Evolutionary conservation across 2,888 invertebrate species (phyloP).

Genomic region (Taphrorychus bicolor): DNA sequence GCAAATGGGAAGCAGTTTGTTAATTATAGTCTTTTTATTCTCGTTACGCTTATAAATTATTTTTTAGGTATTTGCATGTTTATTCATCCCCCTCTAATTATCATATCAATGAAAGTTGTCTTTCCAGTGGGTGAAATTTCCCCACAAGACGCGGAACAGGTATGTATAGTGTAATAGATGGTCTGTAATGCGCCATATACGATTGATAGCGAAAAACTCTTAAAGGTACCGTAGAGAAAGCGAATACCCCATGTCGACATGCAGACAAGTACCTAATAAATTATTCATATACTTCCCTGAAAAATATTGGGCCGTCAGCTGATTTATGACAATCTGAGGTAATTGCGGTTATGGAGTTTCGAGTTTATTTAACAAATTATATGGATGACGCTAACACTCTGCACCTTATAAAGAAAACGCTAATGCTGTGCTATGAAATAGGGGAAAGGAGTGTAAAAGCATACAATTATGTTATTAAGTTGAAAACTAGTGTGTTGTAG

Average conservation of each 20-base stretch:
- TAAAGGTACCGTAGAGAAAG: neutral
- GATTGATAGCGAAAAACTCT: conserved; percentile 6
- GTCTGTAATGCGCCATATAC: neutral
- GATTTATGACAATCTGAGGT: conserved; percentile 45
- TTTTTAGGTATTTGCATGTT: neutral
- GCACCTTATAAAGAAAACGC: conserved; percentile 16
- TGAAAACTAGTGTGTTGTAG: too few species aligned
- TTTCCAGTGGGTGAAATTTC: too few species aligned
- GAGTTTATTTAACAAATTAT: conserved; percentile 44
- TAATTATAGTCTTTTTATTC: conserved; percentile 18
- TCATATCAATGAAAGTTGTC: too few species aligned
- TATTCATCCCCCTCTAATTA: too few species aligned
- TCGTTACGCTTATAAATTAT: too few species aligned
- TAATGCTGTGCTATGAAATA: neutral
- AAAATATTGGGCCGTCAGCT: conserved; percentile 18
- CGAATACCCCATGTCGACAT: conserved; percentile 34
- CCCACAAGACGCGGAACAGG: too few species aligned
- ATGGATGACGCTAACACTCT: conserved; percentile 20
- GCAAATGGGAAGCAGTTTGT: conserved; percentile 14
- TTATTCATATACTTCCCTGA: conserved; percentile 39
- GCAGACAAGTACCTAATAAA: conserved; percentile 41
- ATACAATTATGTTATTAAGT: too few species aligned
- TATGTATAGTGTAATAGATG: neutral
- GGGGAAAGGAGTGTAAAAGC: conserved; percentile 11
- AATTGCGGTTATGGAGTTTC: conserved; percentile 45